Evolutionary conservation across 2,797 vertebrate species (phyloP), one percentile per base, ranked within the genome.

Genomic region (Anas georgica): DNA sequence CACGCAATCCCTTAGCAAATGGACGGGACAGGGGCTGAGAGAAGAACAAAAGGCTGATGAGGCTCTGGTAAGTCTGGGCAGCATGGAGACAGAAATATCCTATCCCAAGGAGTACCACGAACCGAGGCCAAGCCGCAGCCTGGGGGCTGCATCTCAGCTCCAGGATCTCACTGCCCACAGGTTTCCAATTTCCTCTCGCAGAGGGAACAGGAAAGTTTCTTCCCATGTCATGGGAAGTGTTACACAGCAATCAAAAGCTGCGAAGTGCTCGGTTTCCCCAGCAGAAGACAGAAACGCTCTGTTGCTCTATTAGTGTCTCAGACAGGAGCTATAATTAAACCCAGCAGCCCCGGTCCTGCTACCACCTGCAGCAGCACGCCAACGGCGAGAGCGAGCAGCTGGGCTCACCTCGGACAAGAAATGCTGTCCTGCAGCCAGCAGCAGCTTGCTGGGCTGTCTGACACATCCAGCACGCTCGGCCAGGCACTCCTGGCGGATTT

Each of bases 261-360:
- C 3, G 1, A 89, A 95, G 59, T 18, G 77, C 68, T 83, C 37
- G 2, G 39, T 67, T 91, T 81, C 72, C 60, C 29, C 68, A 35
- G 45, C 45, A 81, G 17, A 59, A 15, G 12, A 68, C 18, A 72
- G 85, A 92, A 92, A 79, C 70, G 22, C 83, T 66, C 75, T 69
- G 79, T 86, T 78, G 79, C 74, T 86, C 74, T 90, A 56, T 73
- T 29, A 29, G 58, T 43, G 88, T 90, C 94, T 80, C 67, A 48
- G 63, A 69, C 14, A 2, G 56, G 72, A 89, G 41, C 81, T 93
- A 84, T 91, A 95, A 96, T 95, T 97, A 93, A 95, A 92, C 69
- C 64, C 66, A 77, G 83, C 50, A 31, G 79, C 81, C 69, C 72
- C 73, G 2, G 60, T 79, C 60, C 92, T 70, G 85, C 74, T 41